Evolutionary conservation across 2,888 invertebrate genomes (phyloP).

Genomic region (Limnephilus marmoratus): DNA sequence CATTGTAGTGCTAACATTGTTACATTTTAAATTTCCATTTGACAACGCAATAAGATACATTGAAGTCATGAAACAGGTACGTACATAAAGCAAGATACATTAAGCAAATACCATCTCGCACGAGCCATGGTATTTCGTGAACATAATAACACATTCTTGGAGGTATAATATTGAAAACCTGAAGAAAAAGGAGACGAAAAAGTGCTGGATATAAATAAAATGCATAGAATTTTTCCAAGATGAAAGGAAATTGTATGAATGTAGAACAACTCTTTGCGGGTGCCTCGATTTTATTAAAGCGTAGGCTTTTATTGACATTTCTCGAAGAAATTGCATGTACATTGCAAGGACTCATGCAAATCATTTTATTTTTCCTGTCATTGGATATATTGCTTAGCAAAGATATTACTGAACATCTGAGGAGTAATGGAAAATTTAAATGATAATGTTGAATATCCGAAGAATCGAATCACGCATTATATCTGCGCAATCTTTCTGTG

Average conservation of each 20-base stretch:
- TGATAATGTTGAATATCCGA: neutral
- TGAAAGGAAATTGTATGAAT: neutral
- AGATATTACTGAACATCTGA: neutral
- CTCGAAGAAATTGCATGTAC: neutral
- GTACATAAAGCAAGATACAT: no score
- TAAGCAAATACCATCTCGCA: slow-evolving; percentile 17
- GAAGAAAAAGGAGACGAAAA: neutral
- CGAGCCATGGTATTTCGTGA: neutral
- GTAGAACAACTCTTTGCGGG: neutral
- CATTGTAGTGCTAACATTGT: neutral
- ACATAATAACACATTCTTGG: slow-evolving; percentile 17
- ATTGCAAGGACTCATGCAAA: neutral
- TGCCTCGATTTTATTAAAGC: neutral
- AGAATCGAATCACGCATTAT: neutral
- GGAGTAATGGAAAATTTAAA: neutral
- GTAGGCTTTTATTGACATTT: neutral
- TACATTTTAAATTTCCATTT: slow-evolving; percentile 7
- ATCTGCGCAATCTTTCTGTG: no score
- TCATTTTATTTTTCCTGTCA: neutral
- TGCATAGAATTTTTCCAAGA: slow-evolving; percentile 13
- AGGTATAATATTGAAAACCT: neutral
- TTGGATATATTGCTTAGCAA: neutral
- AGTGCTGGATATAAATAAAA: slow-evolving; percentile 5
- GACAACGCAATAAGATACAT: neutral
- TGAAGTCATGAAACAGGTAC: neutral